Conservation (phyloP, 1,140 invertebrate genomes). For the Drosophila mojavensis region DNA sequence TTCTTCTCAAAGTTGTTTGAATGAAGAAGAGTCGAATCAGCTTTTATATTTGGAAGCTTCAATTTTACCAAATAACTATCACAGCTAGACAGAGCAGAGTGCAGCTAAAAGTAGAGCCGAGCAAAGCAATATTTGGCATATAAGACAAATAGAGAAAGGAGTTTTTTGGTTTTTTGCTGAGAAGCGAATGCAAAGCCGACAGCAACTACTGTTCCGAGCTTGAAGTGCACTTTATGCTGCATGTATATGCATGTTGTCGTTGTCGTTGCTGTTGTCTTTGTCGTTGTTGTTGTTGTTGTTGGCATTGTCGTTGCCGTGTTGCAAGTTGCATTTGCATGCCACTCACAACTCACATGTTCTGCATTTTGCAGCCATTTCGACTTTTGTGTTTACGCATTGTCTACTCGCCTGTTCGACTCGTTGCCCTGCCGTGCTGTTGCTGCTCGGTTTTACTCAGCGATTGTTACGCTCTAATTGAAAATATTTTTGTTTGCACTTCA, state of each 20-base stretch:
- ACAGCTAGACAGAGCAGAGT: background rate
- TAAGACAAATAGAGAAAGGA: conserved; percentile 44
- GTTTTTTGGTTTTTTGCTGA: conserved; percentile 1
- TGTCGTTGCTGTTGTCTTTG: background rate
- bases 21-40: conserved; percentile 26
- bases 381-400: conserved; percentile 57
- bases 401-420: conserved; percentile 22
- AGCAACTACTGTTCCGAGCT: conserved; percentile 48
- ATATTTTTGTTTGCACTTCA: conserved; percentile 79
- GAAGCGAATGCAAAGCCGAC: conserved; percentile 60
- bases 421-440: conserved; percentile 9
- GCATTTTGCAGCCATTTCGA: conserved; percentile 48
- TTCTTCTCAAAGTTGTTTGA: too few species aligned
- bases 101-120: background rate
- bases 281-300: conserved; percentile 15
- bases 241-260: conserved; percentile 15
- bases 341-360: conserved; percentile 67
- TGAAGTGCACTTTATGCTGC: conserved; percentile 61
- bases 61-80: conserved; percentile 26
- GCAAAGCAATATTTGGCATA: conserved; percentile 44
- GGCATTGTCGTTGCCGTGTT: conserved; percentile 30
- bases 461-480: conserved; percentile 71
- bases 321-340: conserved; percentile 72
- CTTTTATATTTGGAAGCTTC: conserved; percentile 16
- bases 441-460: conserved; percentile 26